A percentile compares a stretch with the other conserved stretches of the same genome.
Evolutionary conservation across 2,113 vertebrate genomes (phyloP).

Genomic region (Ciconia stormi): DNA sequence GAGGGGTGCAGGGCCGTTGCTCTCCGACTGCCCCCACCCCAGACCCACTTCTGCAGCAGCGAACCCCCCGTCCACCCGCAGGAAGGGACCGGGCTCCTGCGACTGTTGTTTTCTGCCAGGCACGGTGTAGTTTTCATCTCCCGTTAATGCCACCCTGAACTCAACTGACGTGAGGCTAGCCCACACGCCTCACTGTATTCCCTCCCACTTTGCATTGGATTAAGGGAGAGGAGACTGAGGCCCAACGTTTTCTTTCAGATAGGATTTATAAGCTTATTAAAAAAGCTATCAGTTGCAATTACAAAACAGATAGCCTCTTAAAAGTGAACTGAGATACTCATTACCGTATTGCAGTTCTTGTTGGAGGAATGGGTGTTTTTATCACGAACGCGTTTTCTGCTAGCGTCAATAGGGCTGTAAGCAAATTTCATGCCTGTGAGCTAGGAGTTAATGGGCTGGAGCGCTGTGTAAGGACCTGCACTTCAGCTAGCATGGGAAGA

Average conservation of each 20-base stretch:
- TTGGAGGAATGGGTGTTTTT: background rate
- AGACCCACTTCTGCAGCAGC: background rate
- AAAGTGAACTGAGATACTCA: accelerated
- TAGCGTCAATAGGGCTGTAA: background rate
- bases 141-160: background rate
- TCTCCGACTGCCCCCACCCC: background rate
- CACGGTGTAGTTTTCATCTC: background rate
- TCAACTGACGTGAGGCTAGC: background rate
- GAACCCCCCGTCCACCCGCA: accelerated
- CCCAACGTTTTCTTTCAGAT: background rate
- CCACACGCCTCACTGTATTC: accelerated
- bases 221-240: background rate
- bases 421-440: background rate
- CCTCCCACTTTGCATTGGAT: background rate
- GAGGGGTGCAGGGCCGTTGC: background rate
- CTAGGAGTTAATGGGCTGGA: background rate
- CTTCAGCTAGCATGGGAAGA: background rate
- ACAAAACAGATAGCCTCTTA: background rate
- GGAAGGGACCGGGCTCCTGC: background rate
- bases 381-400: background rate
- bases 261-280: background rate
- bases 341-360: accelerated
- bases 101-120: background rate
- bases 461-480: accelerated
- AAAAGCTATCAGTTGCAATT: background rate